These are phyloP conservation scores for Bubo blakistoni DNA, from an alignment of 2,113 vertebrate genomes.

Conservation along the genomic window DNA sequence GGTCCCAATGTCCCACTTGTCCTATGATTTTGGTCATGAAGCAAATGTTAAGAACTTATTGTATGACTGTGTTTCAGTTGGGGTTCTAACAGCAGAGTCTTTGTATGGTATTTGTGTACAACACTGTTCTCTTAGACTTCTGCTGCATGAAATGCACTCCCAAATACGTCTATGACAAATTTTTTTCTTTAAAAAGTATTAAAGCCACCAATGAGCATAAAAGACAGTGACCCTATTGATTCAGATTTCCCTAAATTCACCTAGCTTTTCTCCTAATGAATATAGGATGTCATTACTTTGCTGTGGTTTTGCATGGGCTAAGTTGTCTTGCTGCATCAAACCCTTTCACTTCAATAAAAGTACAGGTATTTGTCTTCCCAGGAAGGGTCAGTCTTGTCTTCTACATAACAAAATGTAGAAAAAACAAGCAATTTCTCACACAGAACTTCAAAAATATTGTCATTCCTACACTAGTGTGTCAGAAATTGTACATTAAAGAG, in stretches of 20 bases:
- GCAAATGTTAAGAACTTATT: neutral
- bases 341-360: neutral
- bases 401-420: neutral
- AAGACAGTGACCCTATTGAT: neutral
- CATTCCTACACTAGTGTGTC: neutral
- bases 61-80: neutral
- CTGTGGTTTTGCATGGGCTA: neutral
- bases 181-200: neutral
- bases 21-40: neutral
- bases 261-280: neutral
- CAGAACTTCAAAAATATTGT: neutral
- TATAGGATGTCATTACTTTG: neutral
- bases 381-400: neutral
- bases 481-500: neutral
- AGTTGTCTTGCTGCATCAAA: neutral
- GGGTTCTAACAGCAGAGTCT: neutral
- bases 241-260: neutral
- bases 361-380: neutral
- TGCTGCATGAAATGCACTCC: neutral
- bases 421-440: neutral
- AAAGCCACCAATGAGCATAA: neutral
- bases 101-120: neutral
- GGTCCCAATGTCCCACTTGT: neutral
- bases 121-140: neutral
- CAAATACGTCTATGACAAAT: fast-evolving